Evolutionary conservation across 1,140 invertebrate genomes (phyloP).

Genomic region (Heterodera carotae): DNA sequence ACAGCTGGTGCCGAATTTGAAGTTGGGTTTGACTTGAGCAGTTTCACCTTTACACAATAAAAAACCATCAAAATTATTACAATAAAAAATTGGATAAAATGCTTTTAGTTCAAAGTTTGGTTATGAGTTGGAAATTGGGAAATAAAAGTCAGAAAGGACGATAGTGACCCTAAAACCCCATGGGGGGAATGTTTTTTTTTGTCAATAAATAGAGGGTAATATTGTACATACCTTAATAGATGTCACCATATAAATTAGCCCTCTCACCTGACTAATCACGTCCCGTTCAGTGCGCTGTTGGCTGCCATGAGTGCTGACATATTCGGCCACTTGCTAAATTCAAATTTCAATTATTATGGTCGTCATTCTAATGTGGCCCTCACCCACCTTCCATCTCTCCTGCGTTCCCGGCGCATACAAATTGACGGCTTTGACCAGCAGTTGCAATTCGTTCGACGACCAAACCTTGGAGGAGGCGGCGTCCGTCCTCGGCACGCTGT

Average conservation of each 20-base stretch:
- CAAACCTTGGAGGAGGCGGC: conserved; percentile 27
- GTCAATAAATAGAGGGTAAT: no score
- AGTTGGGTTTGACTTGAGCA: conserved; percentile 37
- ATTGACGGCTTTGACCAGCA: conserved; percentile 51
- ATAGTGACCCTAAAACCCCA: no score
- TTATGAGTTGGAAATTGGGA: no score
- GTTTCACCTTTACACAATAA: conserved; percentile 51
- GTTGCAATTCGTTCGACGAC: conserved; percentile 44
- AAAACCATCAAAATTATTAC: neutral
- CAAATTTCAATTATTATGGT: neutral
- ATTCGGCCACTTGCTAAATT: conserved; percentile 43
- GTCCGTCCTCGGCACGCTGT: conserved; percentile 12
- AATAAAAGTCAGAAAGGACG: no score
- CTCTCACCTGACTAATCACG: conserved; percentile 47
- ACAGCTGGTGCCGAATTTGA: neutral
- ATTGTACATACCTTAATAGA: no score
- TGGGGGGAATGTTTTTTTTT: no score
- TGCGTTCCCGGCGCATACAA: conserved; percentile 47
- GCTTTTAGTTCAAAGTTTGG: no score
- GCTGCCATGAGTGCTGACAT: conserved; percentile 44
- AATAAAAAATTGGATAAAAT: no score
- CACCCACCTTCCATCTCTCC: conserved; percentile 44
- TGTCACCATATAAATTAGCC: no score
- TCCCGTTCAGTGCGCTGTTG: conserved; percentile 50
- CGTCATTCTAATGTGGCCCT: neutral